Evolutionary conservation across 1,140 invertebrate species (phyloP).

Genomic region (Procambarus virginalis): DNA sequence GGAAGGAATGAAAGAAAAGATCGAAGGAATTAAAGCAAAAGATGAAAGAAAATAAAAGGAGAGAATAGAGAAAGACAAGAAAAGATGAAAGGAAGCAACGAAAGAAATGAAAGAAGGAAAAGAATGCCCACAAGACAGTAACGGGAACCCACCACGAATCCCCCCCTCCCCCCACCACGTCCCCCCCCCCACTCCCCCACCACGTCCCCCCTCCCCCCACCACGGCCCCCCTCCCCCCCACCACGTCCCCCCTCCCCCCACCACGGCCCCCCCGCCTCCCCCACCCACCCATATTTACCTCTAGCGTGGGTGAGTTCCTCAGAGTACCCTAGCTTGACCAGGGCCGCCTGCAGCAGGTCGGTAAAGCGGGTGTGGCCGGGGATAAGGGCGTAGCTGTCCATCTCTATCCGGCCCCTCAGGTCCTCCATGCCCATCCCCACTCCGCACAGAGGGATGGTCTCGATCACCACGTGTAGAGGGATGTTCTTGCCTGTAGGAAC

Average conservation of each 20-base stretch:
- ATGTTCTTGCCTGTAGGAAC: constrained; percentile 44
- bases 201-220: background rate
- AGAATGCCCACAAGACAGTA: no score
- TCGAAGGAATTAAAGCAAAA: no score
- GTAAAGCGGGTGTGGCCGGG: constrained; percentile 54
- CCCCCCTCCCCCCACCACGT: no score
- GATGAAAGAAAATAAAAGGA: no score
- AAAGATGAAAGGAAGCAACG: no score
- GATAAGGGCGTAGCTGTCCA: constrained; percentile 61
- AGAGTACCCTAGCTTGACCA: constrained; percentile 33
- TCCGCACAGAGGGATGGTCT: constrained; percentile 40
- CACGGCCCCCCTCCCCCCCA: background rate
- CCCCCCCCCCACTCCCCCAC: background rate
- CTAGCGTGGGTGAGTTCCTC: constrained; percentile 50
- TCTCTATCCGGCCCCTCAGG: constrained; percentile 36
- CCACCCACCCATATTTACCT: background rate
- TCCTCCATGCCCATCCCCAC: constrained; percentile 52
- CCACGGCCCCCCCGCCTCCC: background rate
- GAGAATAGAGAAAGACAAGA: no score
- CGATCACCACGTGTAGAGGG: constrained; percentile 50
- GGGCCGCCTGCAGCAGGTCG: constrained; percentile 56
- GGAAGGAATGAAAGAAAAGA: no score
- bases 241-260: background rate
- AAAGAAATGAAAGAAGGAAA: no score
- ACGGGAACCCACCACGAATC: no score